Conservation (phyloP, 2,113 vertebrate species). For the Thomomys bottae region DNA sequence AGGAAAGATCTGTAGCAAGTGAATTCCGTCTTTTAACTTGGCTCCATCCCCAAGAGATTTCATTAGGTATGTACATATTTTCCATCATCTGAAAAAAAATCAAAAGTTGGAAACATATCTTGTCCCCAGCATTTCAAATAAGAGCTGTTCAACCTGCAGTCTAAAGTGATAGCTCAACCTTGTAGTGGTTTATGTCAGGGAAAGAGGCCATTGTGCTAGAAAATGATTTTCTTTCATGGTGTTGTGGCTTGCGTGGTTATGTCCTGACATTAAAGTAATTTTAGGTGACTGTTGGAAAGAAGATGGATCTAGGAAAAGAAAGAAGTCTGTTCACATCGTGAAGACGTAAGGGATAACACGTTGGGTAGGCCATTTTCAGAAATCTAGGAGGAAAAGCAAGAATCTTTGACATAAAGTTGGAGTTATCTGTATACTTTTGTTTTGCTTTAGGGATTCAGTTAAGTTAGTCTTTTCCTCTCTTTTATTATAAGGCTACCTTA, state of each 20-base stretch:
- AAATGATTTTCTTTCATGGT: background rate
- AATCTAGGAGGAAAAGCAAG: background rate
- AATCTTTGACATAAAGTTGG: background rate
- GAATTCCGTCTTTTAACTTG: background rate
- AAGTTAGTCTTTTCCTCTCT: background rate
- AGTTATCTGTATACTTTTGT: background rate
- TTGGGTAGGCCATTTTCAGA: background rate
- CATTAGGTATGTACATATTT: background rate
- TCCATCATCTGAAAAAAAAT: background rate
- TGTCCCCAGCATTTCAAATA: background rate
- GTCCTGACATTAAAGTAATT: background rate
- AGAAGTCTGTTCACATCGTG: rapidly evolving
- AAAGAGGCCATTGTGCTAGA: background rate
- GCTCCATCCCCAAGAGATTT: background rate
- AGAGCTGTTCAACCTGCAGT: background rate
- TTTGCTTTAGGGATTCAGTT: background rate
- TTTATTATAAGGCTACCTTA: too few species aligned
- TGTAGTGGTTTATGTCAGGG: rapidly evolving
- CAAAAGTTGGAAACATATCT: background rate
- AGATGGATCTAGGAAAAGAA: rapidly evolving
- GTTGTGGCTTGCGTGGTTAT: too few species aligned
- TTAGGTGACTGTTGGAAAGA: background rate
- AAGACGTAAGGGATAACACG: rapidly evolving
- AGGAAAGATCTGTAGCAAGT: background rate
- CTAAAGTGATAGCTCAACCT: too few species aligned